phyloP scores from a whole-genome alignment of 2,797 vertebrate species.

The Poeciliopsis infans region DNA sequence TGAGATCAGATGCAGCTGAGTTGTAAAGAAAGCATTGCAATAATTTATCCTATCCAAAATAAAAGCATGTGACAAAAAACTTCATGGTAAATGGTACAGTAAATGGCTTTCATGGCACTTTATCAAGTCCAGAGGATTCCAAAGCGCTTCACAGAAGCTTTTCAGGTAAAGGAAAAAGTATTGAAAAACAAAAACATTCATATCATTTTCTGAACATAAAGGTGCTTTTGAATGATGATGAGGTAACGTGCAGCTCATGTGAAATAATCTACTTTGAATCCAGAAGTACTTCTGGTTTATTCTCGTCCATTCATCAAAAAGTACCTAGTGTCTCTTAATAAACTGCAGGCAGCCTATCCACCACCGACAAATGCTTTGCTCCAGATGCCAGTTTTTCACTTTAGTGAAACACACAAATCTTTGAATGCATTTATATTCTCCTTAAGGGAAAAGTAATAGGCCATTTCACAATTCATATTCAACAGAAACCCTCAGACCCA shows the following conservation, averaged over 20 bases:
- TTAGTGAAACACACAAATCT: background rate
- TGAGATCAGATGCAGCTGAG: background rate
- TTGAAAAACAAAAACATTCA: background rate
- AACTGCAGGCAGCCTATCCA: background rate
- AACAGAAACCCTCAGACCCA: background rate
- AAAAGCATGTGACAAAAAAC: background rate
- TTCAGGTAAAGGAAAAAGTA: background rate
- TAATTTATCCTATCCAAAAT: background rate
- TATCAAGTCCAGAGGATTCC: no score
- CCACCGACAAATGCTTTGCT: background rate
- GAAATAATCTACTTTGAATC: background rate
- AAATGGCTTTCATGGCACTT: background rate
- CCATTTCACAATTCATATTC: background rate
- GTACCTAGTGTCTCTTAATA: background rate
- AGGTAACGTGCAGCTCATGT: background rate
- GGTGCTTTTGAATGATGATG: background rate
- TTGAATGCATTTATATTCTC: background rate
- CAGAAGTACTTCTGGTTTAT: background rate
- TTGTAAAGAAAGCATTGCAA: background rate
- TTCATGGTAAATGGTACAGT: background rate
- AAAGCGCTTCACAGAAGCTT: no score
- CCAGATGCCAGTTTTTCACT: background rate
- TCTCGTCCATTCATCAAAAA: background rate
- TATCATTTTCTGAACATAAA: background rate
- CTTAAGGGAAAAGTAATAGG: background rate